Evolutionary conservation across 2,113 vertebrate species (phyloP), one percentile per base, ranked within the genome.

Genomic region (Rhea americana): DNA sequence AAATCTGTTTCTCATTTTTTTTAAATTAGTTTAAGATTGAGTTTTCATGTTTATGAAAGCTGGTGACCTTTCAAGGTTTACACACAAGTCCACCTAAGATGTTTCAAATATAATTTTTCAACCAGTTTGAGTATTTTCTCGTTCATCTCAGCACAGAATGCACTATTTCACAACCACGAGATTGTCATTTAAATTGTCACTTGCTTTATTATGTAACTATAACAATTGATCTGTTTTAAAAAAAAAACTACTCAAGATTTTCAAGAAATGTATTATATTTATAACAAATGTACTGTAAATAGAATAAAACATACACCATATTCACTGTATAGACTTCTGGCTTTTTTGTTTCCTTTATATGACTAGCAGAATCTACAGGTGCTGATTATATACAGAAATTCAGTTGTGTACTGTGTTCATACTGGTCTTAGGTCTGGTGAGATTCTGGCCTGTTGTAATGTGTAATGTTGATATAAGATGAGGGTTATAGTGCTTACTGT

Each of bases 201-300:
- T 97, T 95, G 93, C 97, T 98, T 98, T 98, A 97, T 97, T 98
- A 98, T 97, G 96, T 98, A 98, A 98, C 95, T 97, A 97, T 95
- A 97, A 97, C 94, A 97, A 96, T 97, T 96, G 93, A 98, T 97
- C 97, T 98, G 98, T 98, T 97, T 98, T 97, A 98, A 98, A 98
- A 97, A 97, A 98, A 97, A 98, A 97, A 97, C 97, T 97, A 97
- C 97, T 98, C 97, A 96, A 98, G 98, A 98, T 99, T 99, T 98
- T 98, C 98, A 98, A 98, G 96, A 99, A 98, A 98, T 99, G 98
- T 99, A 99, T 98, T 99, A 99, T 99, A 99, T 99, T 99, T 99
- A 99, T 99, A 99, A 99, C 98, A 98, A 98, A 98, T 98, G 97
- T 98, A 98, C 97, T 99, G 99, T 99, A 99, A 98, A 99, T 99